phyloP scores from a whole-genome alignment of 2,113 vertebrate genomes.

The Nanorana parkeri region DNA sequence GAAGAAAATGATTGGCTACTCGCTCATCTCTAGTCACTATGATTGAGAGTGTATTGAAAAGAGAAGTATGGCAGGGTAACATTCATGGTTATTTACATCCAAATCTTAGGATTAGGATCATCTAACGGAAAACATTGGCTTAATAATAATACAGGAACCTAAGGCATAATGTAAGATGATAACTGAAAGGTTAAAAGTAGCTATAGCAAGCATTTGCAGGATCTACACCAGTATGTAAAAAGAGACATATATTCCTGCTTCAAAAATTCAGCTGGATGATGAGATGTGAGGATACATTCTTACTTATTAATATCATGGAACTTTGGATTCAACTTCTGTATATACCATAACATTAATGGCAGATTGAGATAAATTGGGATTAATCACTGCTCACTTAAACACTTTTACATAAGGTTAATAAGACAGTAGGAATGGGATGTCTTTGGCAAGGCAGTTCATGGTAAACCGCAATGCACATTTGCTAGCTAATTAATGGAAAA shows the following conservation, averaged over 20 bases:
- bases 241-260: slow-evolving; percentile 54
- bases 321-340: no score
- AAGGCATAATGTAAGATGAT: slow-evolving; percentile 66
- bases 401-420: no score
- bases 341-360: no score
- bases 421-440: background rate
- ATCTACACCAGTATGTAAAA: slow-evolving; percentile 39
- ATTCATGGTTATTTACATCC: slow-evolving; percentile 66
- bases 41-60: slow-evolving; percentile 58
- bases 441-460: background rate
- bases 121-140: slow-evolving; percentile 42
- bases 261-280: slow-evolving; percentile 31
- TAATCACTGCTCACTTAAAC: no score
- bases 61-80: slow-evolving; percentile 65
- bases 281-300: no score
- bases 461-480: background rate
- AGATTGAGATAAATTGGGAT: no score
- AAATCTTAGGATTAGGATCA: slow-evolving; percentile 64
- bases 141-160: slow-evolving; percentile 59
- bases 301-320: no score
- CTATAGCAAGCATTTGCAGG: slow-evolving; percentile 67
- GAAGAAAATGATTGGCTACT: no score
- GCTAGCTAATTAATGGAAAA: background rate
- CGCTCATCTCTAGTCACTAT: slow-evolving; percentile 31
- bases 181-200: slow-evolving; percentile 65